Conservation (phyloP, 2,113 vertebrate genomes). For the Paraplagusia blochii region DNA sequence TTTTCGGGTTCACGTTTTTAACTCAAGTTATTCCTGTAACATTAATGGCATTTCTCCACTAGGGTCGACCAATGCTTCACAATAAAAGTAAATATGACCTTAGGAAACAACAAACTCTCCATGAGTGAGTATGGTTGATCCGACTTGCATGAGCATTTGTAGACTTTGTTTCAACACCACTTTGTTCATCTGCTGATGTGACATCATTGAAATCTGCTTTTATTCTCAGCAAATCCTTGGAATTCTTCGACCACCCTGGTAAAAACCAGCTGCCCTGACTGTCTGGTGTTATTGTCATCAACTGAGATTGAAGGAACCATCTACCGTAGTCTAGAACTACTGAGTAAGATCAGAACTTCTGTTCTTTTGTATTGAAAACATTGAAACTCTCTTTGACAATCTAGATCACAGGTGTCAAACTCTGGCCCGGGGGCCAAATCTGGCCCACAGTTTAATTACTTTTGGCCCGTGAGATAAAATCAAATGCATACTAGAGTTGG, state of each 20-base stretch:
- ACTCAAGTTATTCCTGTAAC: not conserved
- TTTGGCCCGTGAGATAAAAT: too few species aligned
- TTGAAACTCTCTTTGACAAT: too few species aligned
- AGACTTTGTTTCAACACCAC: not conserved
- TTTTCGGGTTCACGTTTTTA: too few species aligned
- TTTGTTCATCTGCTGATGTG: slow-evolving; percentile 2
- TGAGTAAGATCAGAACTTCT: slow-evolving; percentile 35
- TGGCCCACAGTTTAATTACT: too few species aligned
- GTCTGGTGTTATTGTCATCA: slow-evolving; percentile 1
- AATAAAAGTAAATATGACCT: accelerated
- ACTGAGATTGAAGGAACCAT: accelerated
- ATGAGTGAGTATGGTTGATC: slow-evolving; percentile 28
- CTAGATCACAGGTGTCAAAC: too few species aligned
- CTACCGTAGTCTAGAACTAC: slow-evolving; percentile 13
- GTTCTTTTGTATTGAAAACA: too few species aligned
- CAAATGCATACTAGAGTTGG: too few species aligned
- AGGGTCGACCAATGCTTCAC: slow-evolving; percentile 28
- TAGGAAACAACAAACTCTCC: slow-evolving; percentile 20
- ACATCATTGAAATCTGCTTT: slow-evolving; percentile 10
- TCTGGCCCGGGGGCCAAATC: too few species aligned
- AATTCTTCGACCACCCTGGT: not conserved
- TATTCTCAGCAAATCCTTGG: slow-evolving; percentile 2
- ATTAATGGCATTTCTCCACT: not conserved
- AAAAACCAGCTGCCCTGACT: slow-evolving; percentile 44
- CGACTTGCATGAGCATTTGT: not conserved